phyloP scores from a whole-genome alignment of 2,888 invertebrate genomes.

The Patella pellucida region DNA sequence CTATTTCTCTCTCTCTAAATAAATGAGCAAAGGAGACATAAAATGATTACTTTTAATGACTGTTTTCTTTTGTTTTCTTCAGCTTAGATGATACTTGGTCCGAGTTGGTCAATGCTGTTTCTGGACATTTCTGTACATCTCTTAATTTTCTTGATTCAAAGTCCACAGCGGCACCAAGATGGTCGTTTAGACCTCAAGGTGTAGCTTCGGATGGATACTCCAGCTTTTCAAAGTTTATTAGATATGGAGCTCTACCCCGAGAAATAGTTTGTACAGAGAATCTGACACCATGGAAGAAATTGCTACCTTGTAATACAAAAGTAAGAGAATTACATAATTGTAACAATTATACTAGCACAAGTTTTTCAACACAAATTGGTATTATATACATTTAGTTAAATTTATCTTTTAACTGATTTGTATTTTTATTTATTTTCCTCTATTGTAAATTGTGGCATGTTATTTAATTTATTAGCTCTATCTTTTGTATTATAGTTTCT shows the following conservation, averaged over 20 bases:
- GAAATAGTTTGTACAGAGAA: conserved; percentile 99
- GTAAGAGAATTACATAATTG: conserved; percentile 44
- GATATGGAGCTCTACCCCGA: conserved; percentile 90
- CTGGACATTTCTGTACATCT: conserved; percentile 96
- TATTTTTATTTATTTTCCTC: too few relatives aligned
- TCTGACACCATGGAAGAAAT: conserved; percentile 97
- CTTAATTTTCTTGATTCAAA: conserved; percentile 91
- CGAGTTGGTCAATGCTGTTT: conserved; percentile 88
- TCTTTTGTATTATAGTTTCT: too few relatives aligned
- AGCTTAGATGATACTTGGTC: conserved; percentile 87
- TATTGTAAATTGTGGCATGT: too few relatives aligned
- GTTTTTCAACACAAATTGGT: too few relatives aligned
- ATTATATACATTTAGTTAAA: too few relatives aligned
- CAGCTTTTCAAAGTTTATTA: conserved; percentile 50
- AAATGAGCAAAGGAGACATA: background rate
- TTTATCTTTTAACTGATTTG: too few relatives aligned
- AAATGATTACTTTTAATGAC: background rate
- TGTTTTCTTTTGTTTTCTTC: conserved; percentile 35
- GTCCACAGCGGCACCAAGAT: conserved; percentile 83
- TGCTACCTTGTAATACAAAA: conserved; percentile 89
- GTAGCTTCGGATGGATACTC: conserved; percentile 75
- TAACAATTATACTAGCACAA: too few relatives aligned
- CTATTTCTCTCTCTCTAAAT: background rate
- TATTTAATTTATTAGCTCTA: too few relatives aligned
- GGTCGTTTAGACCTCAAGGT: conserved; percentile 85